These are phyloP conservation scores for Prionace glauca DNA, from an alignment of 2,797 vertebrate genomes.

Conservation along the genomic window DNA sequence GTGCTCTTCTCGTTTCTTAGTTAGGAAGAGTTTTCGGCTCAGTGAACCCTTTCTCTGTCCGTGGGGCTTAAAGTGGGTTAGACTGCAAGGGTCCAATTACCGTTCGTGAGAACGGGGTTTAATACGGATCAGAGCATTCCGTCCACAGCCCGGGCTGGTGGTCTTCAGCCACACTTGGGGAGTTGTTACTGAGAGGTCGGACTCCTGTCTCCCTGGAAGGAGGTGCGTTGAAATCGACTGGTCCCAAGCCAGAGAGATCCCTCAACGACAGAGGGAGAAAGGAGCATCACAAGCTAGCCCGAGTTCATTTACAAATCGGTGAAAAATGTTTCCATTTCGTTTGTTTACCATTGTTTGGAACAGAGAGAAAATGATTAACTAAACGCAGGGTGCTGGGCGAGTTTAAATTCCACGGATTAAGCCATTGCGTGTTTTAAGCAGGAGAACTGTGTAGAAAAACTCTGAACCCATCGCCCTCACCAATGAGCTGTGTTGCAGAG, in stretches of 20 bases:
- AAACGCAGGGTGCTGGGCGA: too few species aligned
- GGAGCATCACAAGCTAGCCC: not conserved
- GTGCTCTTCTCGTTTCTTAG: not conserved
- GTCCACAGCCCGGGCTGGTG: not conserved
- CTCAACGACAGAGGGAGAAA: not conserved
- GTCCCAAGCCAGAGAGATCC: not conserved
- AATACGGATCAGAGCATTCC: not conserved
- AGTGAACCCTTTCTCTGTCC: not conserved
- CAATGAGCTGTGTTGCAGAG: not conserved
- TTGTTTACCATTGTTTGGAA: not conserved
- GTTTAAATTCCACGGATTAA: not conserved
- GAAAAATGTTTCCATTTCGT: not conserved
- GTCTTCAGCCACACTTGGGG: not conserved
- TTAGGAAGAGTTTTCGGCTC: not conserved
- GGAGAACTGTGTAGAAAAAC: too few species aligned
- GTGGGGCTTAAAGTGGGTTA: not conserved
- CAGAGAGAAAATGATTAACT: not conserved
- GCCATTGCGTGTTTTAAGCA: not conserved
- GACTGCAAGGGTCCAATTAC: not conserved
- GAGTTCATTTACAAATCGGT: not conserved
- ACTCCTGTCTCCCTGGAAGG: not conserved
- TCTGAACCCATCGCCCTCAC: too few species aligned
- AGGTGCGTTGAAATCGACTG: not conserved
- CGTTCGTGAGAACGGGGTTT: not conserved
- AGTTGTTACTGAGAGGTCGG: not conserved